Base-by-base conservation (phyloP, 2,113 vertebrate species). In the Gila orcuttii region DNA sequence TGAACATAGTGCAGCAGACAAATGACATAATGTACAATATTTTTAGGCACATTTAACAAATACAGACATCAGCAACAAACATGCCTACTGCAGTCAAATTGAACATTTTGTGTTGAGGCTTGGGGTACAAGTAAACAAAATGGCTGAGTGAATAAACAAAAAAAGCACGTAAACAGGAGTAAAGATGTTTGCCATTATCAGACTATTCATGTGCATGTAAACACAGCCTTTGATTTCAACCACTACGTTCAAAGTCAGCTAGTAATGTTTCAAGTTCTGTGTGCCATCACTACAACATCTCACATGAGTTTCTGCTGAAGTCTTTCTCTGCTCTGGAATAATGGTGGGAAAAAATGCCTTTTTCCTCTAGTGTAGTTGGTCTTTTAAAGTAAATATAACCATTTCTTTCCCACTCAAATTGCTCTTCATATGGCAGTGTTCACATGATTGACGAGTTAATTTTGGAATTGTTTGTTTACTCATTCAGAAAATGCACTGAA, bases 241-340 rank as follows among this genome's bases (percentile, higher is more conserved):
- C 36, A 62, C 39, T 47, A 66, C 25, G 50, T 11, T 81, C 4
- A 62, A 66, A 31, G 42, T 66, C 23, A 66, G 60, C 8, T 23
- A 25, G 11, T n/a, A 42, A 39, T 42, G 19, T 74, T 79, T 60
- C 33, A 28, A 79, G 15, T 23, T 17, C 33, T 57, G 74, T 76
- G n/a, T 12, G 45, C 73, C n/a, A 8, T 33, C 6, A 60, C 33
- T 15, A 74, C 9, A 74, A 6, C 55, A 79, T 79, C 57, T 25
- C 36, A 60, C 6, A 60, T n/a, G 21, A 15, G 19, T 17, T 79
- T 28, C 6, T 21, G 42, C 39, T 25, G 4, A 75, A 19, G 23
- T n/a, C 33, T 59, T 60, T 79, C 36, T 36, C 31, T 78, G 76
- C 47, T 42, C 42, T 42, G 39, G 39, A 81, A 81, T 31, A 64